A percentile compares a stretch with the other conserved stretches of the same genome.
Conservation (phyloP, 2,113 vertebrate species). For the Trichechus manatus region DNA sequence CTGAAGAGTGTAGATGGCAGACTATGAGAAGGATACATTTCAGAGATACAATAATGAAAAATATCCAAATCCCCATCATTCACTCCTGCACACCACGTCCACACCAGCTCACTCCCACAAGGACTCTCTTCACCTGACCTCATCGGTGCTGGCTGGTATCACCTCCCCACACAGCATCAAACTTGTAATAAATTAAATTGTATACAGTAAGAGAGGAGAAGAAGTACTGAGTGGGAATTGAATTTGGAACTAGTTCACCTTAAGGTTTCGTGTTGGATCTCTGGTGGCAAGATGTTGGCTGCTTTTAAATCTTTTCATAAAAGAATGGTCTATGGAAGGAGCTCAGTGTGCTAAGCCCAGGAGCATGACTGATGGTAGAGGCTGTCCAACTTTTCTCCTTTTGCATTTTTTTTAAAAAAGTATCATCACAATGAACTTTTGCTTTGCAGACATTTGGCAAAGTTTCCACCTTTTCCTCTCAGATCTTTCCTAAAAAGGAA, state of each 20-base stretch:
- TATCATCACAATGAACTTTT: constrained; percentile 50
- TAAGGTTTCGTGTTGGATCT: neutral
- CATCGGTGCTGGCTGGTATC: neutral
- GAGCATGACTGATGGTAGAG: neutral
- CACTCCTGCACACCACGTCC: neutral
- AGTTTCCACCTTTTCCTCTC: constrained; percentile 41
- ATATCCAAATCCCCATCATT: neutral
- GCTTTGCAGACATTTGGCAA: constrained; percentile 55
- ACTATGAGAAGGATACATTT: neutral
- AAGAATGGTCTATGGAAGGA: neutral
- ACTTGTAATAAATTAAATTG: neutral
- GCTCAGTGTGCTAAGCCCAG: neutral
- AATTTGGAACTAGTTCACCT: neutral
- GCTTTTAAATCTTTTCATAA: neutral
- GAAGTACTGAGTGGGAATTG: neutral
- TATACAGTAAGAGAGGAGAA: neutral
- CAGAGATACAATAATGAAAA: neutral
- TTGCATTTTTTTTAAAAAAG: neutral
- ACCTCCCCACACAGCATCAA: neutral
- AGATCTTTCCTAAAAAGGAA: constrained; percentile 71
- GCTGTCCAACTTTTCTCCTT: neutral
- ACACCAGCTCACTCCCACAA: neutral
- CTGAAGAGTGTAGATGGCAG: neutral
- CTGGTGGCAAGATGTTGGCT: neutral
- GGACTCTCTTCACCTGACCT: neutral